Conservation (phyloP, 1,140 invertebrate genomes). For the Drosophila kanapiae region DNA sequence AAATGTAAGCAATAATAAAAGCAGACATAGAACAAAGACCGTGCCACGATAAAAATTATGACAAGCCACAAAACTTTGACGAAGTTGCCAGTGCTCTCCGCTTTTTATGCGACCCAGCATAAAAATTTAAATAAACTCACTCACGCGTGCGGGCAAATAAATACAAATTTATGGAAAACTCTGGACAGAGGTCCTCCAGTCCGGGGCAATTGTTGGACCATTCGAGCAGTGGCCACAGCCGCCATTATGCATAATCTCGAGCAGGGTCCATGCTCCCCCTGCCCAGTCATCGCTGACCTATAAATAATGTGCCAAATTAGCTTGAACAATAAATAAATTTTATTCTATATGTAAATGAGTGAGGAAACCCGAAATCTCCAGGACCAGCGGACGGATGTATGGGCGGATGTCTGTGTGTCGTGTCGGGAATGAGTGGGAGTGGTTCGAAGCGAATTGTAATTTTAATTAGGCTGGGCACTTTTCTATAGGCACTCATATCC, state of each 20-base stretch:
- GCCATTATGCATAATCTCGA: conserved; percentile 59
- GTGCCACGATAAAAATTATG: conserved; percentile 64
- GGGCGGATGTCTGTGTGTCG: not conserved
- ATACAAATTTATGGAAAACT: conserved; percentile 60
- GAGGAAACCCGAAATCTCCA: conserved; percentile 15
- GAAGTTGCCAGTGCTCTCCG: conserved; percentile 34
- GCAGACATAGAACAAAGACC: conserved; percentile 19
- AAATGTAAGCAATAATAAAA: conserved; percentile 40
- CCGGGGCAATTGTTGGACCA: conserved; percentile 34
- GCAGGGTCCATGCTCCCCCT: not conserved
- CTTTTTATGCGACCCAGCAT: conserved; percentile 50
- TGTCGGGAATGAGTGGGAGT: not conserved
- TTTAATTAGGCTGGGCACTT: conserved; percentile 24
- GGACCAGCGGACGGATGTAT: not conserved
- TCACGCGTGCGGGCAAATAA: conserved; percentile 66
- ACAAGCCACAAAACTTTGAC: conserved; percentile 57
- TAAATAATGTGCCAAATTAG: conserved; percentile 76
- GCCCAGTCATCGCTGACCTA: conserved; percentile 48
- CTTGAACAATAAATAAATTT: conserved; percentile 70
- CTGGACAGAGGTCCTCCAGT: conserved; percentile 13
- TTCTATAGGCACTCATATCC: not conserved
- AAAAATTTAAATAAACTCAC: conserved; percentile 65
- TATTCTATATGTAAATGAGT: conserved; percentile 69
- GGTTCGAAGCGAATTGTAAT: conserved; percentile 7
- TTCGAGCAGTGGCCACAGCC: conserved; percentile 42